Percentiles rank a stretch among this genome's conserved stretches.
phyloP scores from a whole-genome alignment of 2,888 invertebrate species.

The Hipparchia sbordonii region DNA sequence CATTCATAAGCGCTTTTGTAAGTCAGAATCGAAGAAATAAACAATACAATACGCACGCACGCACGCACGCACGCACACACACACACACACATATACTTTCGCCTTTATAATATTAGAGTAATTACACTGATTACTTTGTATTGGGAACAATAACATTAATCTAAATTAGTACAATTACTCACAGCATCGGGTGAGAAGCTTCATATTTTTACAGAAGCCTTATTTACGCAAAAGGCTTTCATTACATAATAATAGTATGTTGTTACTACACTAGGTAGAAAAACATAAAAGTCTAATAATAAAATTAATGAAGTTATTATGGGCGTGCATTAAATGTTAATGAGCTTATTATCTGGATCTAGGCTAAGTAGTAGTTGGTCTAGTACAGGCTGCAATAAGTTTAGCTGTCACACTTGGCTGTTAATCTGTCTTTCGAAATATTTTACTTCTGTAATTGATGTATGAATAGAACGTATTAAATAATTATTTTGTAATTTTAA shows the following conservation, averaged over 20 bases:
- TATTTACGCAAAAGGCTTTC: neutral
- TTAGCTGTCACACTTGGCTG: constrained; percentile 7
- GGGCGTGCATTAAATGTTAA: constrained; percentile 14
- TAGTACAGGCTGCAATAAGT: constrained; percentile 5
- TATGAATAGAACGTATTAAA: constrained; percentile 2
- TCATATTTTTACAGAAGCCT: no score
- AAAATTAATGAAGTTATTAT: constrained; percentile 5
- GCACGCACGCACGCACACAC: no score
- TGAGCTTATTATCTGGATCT: constrained; percentile 20
- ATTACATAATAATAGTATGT: neutral
- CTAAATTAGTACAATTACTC: no score
- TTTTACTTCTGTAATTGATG: constrained; percentile 3
- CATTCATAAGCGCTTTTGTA: no score
- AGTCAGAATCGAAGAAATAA: no score
- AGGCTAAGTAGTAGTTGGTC: constrained; percentile 18
- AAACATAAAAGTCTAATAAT: neutral
- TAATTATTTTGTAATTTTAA: constrained; percentile 9
- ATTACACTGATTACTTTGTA: no score
- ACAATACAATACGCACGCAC: no score
- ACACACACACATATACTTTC: no score
- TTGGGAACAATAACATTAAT: no score
- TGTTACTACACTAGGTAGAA: constrained; percentile 1
- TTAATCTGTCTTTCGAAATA: constrained; percentile 14
- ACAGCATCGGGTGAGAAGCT: no score
- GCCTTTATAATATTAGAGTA: no score